Conservation (phyloP, 2,888 invertebrate species). For the Melieria omissa region DNA sequence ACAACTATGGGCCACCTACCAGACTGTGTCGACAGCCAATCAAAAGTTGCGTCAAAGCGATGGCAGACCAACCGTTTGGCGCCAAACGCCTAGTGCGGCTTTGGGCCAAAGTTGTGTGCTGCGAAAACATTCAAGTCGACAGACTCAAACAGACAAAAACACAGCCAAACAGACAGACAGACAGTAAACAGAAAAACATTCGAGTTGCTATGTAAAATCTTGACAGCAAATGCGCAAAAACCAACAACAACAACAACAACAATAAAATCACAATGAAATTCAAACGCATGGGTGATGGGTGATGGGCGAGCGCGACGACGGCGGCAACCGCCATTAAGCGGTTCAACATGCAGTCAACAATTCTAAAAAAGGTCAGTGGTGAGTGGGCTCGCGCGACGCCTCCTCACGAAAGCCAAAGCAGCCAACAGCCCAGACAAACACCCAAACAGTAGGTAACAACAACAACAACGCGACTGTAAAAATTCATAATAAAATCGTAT, state of each 20-base stretch:
- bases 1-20: background rate
- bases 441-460: background rate
- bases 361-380: background rate
- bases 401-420: too few species aligned
- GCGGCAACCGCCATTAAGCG: background rate
- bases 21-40: constrained; percentile 23
- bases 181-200: background rate
- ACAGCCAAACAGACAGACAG: background rate
- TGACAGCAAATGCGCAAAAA: background rate
- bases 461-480: background rate
- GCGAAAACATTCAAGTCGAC: too few species aligned
- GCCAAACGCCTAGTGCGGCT: too few species aligned
- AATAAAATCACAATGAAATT: background rate
- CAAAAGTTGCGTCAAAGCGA: constrained; percentile 32
- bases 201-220: background rate
- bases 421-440: too few species aligned
- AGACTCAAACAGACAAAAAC: background rate
- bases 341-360: background rate
- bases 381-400: too few species aligned
- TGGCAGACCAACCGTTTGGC: background rate
- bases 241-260: background rate
- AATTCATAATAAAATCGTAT: background rate
- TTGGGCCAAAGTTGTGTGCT: too few species aligned
- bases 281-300: constrained; percentile 5
- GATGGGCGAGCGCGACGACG: background rate